Conservation (phyloP, 2,888 invertebrate genomes). For the Idaea dimidiata region DNA sequence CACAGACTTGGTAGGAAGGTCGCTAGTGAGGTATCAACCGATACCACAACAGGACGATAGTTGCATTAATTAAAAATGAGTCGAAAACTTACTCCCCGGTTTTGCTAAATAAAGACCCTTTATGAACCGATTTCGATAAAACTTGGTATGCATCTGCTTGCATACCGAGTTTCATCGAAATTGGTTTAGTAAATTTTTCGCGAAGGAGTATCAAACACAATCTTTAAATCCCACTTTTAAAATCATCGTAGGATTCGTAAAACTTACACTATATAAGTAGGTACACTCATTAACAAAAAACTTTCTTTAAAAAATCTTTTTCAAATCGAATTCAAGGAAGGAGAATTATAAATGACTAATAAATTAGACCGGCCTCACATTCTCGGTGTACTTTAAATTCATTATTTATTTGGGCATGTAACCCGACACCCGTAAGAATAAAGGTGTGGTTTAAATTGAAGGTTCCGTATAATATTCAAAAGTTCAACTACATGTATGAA, state of each 20-base stretch:
- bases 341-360: not conserved
- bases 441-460: not conserved
- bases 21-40: too few relatives aligned
- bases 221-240: too few relatives aligned
- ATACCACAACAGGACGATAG: too few relatives aligned
- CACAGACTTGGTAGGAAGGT: not conserved
- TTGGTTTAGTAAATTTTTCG: too few relatives aligned
- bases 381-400: not conserved
- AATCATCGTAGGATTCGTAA: too few relatives aligned
- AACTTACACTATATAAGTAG: not conserved
- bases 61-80: too few relatives aligned
- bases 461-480: not conserved
- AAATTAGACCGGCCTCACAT: not conserved
- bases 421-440: not conserved
- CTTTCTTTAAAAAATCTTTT: conserved; percentile 4
- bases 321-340: not conserved
- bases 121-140: too few relatives aligned
- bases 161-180: too few relatives aligned
- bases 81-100: too few relatives aligned
- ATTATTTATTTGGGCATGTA: conserved; percentile 1
- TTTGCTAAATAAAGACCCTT: too few relatives aligned
- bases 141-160: too few relatives aligned
- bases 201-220: too few relatives aligned
- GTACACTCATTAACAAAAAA: conserved; percentile 4
- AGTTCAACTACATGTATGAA: not conserved